Conservation (phyloP, 2,113 vertebrate species). For the Leuciscus idus region DNA sequence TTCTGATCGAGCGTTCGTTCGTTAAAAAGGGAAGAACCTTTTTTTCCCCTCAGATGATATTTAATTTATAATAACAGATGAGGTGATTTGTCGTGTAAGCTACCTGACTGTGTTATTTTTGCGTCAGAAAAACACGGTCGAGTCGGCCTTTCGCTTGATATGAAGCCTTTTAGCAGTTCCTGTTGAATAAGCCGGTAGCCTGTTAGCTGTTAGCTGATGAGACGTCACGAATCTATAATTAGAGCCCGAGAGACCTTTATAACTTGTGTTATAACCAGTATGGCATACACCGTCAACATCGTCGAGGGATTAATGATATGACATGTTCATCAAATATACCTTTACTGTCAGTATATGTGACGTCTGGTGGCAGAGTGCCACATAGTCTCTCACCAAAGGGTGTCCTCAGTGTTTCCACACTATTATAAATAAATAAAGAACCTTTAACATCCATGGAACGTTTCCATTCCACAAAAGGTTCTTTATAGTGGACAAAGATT, state of each 20-base stretch:
- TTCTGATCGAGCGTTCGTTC: slow-evolving; percentile 71
- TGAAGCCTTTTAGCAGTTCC: slow-evolving; percentile 40
- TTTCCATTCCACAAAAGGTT: no score
- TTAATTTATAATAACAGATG: background rate
- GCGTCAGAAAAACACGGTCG: slow-evolving; percentile 10
- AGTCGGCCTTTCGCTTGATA: slow-evolving; percentile 8
- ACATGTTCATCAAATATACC: slow-evolving; percentile 53
- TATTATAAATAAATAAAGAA: no score
- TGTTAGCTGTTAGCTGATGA: slow-evolving; percentile 66
- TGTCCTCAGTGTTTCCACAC: slow-evolving; percentile 33
- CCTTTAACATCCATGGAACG: no score
- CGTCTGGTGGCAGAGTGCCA: slow-evolving; percentile 23
- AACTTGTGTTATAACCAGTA: background rate
- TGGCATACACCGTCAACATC: background rate
- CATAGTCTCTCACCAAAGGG: slow-evolving; percentile 19
- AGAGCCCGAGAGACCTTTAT: slow-evolving; percentile 57
- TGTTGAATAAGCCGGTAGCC: slow-evolving; percentile 47
- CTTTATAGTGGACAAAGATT: no score
- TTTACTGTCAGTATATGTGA: slow-evolving; percentile 50
- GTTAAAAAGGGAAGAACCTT: slow-evolving; percentile 40
- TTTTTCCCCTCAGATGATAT: slow-evolving; percentile 2
- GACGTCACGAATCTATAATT: slow-evolving; percentile 80
- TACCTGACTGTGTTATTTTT: background rate
- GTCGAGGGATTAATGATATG: background rate
- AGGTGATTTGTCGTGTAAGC: background rate